phyloP scores from a whole-genome alignment of 1,140 invertebrate genomes.

The Zaprionus africanus region DNA sequence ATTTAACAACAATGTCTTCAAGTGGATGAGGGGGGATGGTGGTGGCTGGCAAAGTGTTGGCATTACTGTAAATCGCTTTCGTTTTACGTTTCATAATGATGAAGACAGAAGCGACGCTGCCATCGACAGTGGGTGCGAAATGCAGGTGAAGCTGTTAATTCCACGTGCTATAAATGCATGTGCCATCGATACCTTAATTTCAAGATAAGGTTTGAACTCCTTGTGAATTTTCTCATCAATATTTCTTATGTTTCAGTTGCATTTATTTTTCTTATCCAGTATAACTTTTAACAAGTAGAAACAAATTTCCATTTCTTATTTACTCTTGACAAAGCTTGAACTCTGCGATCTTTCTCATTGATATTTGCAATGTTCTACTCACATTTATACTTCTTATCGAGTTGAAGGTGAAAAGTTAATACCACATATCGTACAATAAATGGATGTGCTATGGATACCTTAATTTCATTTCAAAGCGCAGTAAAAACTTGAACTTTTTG shows the following conservation, averaged over 20 bases:
- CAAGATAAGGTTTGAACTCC: neutral
- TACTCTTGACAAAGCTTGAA: no score
- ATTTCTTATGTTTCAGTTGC: neutral
- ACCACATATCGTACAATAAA: no score
- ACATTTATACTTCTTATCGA: no score
- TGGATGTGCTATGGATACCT: no score
- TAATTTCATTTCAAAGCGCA: no score
- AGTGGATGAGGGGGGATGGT: constrained; percentile 9
- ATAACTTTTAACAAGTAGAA: no score
- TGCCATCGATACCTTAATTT: neutral
- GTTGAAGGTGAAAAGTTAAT: no score
- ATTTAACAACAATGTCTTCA: constrained; percentile 78
- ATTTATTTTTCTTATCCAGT: no score
- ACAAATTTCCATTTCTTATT: no score
- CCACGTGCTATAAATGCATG: neutral
- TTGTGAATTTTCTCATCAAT: neutral
- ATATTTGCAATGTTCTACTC: neutral
- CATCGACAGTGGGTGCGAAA: constrained; percentile 58
- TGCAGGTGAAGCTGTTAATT: constrained; percentile 23
- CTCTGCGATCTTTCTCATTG: no score
- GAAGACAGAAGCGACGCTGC: constrained; percentile 41
- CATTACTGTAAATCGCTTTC: constrained; percentile 82
- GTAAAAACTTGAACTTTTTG: no score
- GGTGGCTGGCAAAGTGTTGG: constrained; percentile 73
- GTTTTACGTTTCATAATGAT: constrained; percentile 82